Percentiles rank a stretch among this genome's conserved stretches.
phyloP scores from a whole-genome alignment of 1,140 invertebrate genomes.

The Paracyclopina nana region DNA sequence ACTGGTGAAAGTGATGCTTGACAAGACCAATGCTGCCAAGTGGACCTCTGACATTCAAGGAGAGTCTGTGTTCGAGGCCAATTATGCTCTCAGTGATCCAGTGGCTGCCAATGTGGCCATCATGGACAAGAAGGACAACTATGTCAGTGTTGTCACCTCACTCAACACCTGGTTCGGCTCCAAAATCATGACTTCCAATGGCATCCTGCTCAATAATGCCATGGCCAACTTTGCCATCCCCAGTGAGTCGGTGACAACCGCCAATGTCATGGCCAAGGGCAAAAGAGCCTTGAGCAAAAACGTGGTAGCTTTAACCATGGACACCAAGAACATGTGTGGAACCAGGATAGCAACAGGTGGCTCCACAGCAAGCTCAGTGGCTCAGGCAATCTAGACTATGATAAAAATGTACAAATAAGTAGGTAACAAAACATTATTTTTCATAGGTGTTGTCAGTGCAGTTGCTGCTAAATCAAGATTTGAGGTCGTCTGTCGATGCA shows the following conservation, averaged over 20 bases:
- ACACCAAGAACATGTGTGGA: constrained; percentile 5
- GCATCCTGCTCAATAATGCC: constrained; percentile 28
- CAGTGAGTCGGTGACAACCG: background rate
- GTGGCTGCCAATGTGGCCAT: constrained; percentile 36
- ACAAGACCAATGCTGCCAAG: background rate
- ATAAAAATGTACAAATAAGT: no score
- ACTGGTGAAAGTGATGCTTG: background rate
- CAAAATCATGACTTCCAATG: constrained; percentile 27
- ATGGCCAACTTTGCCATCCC: constrained; percentile 20
- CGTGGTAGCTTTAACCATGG: constrained; percentile 2
- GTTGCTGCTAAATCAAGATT: no score
- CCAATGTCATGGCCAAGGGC: background rate
- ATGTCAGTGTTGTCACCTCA: constrained; percentile 47
- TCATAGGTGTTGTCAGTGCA: no score
- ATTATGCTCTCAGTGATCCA: background rate
- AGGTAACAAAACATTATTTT: no score
- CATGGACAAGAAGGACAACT: constrained; percentile 42
- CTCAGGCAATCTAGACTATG: no score
- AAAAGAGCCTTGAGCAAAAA: background rate
- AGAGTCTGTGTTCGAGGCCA: background rate
- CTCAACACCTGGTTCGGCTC: constrained; percentile 33
- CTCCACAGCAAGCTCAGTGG: background rate
- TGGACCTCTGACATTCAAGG: background rate
- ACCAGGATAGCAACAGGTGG: background rate
- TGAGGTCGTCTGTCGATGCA: no score